These are phyloP conservation scores for Brachionus sp. DNA, from an alignment of 1,140 invertebrate genomes.

Conservation along the genomic window DNA sequence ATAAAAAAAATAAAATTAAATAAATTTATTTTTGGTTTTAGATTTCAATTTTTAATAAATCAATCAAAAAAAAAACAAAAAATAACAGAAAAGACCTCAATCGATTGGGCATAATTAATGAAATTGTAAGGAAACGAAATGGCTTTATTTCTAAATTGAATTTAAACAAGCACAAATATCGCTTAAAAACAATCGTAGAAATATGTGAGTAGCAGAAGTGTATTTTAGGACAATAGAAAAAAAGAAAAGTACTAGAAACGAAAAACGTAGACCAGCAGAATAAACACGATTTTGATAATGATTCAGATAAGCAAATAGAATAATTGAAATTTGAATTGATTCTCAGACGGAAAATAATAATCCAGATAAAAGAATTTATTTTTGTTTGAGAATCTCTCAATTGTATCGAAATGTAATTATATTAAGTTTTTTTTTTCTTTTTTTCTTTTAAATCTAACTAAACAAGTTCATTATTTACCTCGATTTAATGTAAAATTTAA, in stretches of 20 bases:
- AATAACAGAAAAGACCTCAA: background rate
- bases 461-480: background rate
- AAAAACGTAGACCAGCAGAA: background rate
- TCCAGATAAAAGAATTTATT: slow-evolving; percentile 32
- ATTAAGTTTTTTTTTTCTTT: background rate
- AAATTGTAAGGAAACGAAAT: background rate
- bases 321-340: slow-evolving; percentile 33
- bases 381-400: background rate
- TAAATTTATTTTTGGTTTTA: background rate
- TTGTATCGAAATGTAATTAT: background rate
- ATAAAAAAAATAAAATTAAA: background rate
- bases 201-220: background rate
- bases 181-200: background rate
- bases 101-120: background rate
- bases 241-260: background rate
- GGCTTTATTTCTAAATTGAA: background rate
- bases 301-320: slow-evolving; percentile 40
- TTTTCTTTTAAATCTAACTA: background rate
- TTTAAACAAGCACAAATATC: background rate
- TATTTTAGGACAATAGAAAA: background rate
- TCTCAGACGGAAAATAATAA: slow-evolving; percentile 31
- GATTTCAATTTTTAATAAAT: background rate
- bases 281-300: slow-evolving; percentile 33
- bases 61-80: background rate
- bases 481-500: slow-evolving; percentile 3